phyloP scores from a whole-genome alignment of 2,888 invertebrate genomes.

The Notodonta dromedarius region DNA sequence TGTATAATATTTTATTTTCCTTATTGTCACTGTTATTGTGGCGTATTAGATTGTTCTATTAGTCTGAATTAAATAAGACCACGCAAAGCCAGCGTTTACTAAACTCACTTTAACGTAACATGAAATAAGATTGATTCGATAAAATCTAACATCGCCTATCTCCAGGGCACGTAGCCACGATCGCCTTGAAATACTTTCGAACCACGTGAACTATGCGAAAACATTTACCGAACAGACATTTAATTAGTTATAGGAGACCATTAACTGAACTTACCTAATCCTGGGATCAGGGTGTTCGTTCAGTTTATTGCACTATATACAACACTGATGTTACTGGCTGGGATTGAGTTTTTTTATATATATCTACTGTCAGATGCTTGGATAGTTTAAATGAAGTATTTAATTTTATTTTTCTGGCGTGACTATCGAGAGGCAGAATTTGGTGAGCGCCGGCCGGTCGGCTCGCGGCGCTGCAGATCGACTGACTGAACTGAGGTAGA shows the following conservation, averaged over 20 bases:
- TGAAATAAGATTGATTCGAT: slow-evolving; percentile 29
- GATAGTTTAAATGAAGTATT: slow-evolving; percentile 21
- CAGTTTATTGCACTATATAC: slow-evolving; percentile 30
- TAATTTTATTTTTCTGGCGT: slow-evolving; percentile 39
- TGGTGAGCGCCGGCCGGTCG: slow-evolving; percentile 53
- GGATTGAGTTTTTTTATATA: slow-evolving; percentile 14
- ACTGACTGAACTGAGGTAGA: slow-evolving; percentile 56
- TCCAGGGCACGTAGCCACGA: slow-evolving; percentile 63
- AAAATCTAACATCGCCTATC: slow-evolving; percentile 42
- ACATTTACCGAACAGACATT: slow-evolving; percentile 69
- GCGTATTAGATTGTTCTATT: neutral
- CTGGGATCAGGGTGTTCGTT: slow-evolving; percentile 16
- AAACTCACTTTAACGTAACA: neutral
- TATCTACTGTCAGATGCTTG: slow-evolving; percentile 33
- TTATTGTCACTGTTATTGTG: neutral
- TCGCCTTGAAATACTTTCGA: slow-evolving; percentile 84
- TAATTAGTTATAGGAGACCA: slow-evolving; percentile 48
- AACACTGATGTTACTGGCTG: slow-evolving; percentile 33
- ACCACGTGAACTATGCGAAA: slow-evolving; percentile 77
- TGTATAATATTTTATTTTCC: no score
- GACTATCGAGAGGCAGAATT: slow-evolving; percentile 30
- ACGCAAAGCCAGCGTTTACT: neutral
- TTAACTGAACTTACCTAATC: slow-evolving; percentile 59
- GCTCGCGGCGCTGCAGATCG: slow-evolving; percentile 72
- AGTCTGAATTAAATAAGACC: neutral